A percentile compares a stretch with the other conserved stretches of the same genome.
phyloP scores from a whole-genome alignment of 1,140 invertebrate genomes.

The Cherax destructor region DNA sequence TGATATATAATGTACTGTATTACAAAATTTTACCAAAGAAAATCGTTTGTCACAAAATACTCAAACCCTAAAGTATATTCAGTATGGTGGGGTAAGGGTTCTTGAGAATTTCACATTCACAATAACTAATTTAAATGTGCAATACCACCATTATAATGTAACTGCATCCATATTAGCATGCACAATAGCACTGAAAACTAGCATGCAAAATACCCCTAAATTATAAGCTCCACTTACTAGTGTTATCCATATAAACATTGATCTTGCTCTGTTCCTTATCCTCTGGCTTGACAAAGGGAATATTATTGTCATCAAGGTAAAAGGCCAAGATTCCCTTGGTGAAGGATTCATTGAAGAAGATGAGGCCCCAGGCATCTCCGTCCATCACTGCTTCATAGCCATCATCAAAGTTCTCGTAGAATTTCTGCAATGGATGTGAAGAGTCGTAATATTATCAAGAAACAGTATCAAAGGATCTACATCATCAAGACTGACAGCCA shows the following conservation, averaged over 20 bases:
- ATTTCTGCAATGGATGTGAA: constrained; percentile 19
- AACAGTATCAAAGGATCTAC: no score
- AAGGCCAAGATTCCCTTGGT: constrained; percentile 83
- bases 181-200: background rate
- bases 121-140: no score
- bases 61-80: no score
- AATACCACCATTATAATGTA: no score
- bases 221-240: constrained; percentile 53
- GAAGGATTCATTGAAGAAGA: constrained; percentile 91
- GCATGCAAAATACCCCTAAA: background rate
- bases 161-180: background rate
- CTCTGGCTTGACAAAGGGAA: background rate
- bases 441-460: no score
- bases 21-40: no score
- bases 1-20: no score
- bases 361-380: constrained; percentile 89
- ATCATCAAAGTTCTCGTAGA: constrained; percentile 73
- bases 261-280: constrained; percentile 52
- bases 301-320: background rate
- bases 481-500: no score
- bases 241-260: constrained; percentile 72
- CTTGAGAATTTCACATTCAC: no score
- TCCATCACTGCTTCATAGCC: constrained; percentile 81
- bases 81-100: no score
- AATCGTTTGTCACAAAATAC: no score